Base-by-base conservation (phyloP, 1,140 invertebrate species). In the Drosophila athabasca region DNA sequence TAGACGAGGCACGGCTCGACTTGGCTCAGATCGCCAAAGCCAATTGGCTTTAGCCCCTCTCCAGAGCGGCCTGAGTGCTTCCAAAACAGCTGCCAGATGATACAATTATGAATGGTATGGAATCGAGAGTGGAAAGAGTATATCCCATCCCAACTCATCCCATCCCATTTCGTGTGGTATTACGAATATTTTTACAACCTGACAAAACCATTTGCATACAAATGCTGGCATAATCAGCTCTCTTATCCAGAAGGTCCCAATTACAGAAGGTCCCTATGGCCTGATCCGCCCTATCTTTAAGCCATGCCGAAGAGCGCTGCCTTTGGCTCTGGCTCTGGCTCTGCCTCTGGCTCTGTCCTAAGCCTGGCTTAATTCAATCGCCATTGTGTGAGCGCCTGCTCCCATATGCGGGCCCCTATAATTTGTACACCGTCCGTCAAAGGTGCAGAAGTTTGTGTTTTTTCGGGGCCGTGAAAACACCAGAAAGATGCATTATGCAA, bases 151-250 rank as follows among this genome's bases (percentile, higher is more conserved):
- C n/a, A n/a, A n/a, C n/a, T n/a, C n/a, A 5, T 26, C 24, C 24
- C 24, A 0, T 26, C 24, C 29, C 44, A 19, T 19, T 19, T 19
- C 17, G 45, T 54, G 44, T 35, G 46, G 46, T 58, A 31, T 17
- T 26, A 60, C 41, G 43, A 39, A 19, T 41, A 45, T 57, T 31
- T 57, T 31, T 70, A 50, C 35, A 73, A 64, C 59, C 69, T 57
- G 69, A 31, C 22, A 66, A 59, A 71, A 46, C 31, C 53, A 69
- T 74, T 67, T 60, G 58, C 43, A 50, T 78, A 35, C 24, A 43
- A 62, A 65, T 79, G 74, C 77, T 58, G 77, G 78, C 78, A 81
- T 71, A 77, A 81, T 81, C 73, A 82, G 62, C 68, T 68, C 57
- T 68, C 59, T 39, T 39, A 62, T 61, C 62, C 62, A 49, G 45